These are phyloP conservation scores for Tenebrosternarchus preto DNA, from an alignment of 2,113 vertebrate genomes.

Conservation along the genomic window DNA sequence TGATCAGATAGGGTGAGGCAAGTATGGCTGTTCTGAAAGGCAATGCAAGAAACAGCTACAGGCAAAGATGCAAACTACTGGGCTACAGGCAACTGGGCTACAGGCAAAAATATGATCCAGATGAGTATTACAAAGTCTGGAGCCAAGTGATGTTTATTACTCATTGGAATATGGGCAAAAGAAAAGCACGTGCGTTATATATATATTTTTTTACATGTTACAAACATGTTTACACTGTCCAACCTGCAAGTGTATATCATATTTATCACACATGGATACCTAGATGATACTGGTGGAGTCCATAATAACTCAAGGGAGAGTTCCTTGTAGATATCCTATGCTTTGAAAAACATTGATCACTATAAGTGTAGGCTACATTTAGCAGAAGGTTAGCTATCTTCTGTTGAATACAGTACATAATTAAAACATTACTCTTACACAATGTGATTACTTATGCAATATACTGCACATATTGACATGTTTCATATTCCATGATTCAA, in stretches of 20 bases:
- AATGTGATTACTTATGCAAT: conserved; percentile 30
- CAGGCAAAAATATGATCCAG: conserved; percentile 6
- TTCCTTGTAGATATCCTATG: conserved; percentile 26
- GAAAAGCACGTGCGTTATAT: neutral
- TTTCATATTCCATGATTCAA: neutral
- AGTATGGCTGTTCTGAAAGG: neutral
- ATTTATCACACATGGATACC: conserved; percentile 31
- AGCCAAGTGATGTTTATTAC: conserved; percentile 46
- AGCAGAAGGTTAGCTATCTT: conserved; percentile 38
- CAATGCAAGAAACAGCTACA: neutral
- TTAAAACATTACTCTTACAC: conserved; percentile 34
- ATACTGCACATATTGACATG: conserved; percentile 36
- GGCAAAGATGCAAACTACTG: neutral
- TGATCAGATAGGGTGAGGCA: neutral
- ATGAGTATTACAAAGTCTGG: conserved; percentile 19
- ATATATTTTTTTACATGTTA: conserved; percentile 37
- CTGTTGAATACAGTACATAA: conserved; percentile 38
- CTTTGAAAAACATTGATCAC: conserved; percentile 20
- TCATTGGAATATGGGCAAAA: conserved; percentile 26
- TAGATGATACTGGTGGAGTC: neutral
- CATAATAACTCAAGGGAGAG: conserved; percentile 1
- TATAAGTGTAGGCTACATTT: conserved; percentile 45
- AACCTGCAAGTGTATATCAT: conserved; percentile 31
- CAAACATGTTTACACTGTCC: conserved; percentile 41
- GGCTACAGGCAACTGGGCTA: neutral